phyloP scores from a whole-genome alignment of 2,888 invertebrate genomes.

The Maniola hyperantus region DNA sequence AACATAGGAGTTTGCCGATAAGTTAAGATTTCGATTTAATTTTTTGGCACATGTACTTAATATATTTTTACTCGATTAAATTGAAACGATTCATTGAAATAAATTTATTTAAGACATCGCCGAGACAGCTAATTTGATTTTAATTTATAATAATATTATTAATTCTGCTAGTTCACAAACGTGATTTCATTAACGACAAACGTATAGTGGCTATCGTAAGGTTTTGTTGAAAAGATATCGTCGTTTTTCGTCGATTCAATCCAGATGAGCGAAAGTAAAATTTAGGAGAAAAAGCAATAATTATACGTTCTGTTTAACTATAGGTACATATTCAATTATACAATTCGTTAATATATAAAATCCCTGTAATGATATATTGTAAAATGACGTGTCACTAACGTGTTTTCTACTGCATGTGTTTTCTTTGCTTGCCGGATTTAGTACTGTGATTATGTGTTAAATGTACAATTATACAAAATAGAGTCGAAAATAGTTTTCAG shows the following conservation, averaged over 20 bases:
- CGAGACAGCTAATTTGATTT: slow-evolving; percentile 42
- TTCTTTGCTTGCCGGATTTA: slow-evolving; percentile 46
- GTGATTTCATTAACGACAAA: slow-evolving; percentile 12
- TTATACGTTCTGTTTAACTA: slow-evolving; percentile 68
- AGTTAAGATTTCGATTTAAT: slow-evolving; percentile 42
- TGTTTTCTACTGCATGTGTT: slow-evolving; percentile 43
- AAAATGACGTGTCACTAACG: slow-evolving; percentile 71
- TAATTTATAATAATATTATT: slow-evolving; percentile 19
- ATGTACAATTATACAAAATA: slow-evolving; percentile 80
- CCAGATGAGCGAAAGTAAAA: slow-evolving; percentile 53
- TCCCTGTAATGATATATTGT: slow-evolving; percentile 83
- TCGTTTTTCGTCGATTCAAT: slow-evolving; percentile 36
- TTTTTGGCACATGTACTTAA: slow-evolving; percentile 74
- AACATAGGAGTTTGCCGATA: slow-evolving; percentile 40
- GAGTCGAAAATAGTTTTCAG: slow-evolving; percentile 80
- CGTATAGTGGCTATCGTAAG: slow-evolving; percentile 22
- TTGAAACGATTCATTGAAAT: slow-evolving; percentile 32
- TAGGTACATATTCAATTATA: slow-evolving; percentile 74
- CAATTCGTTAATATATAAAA: slow-evolving; percentile 80
- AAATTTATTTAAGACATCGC: slow-evolving; percentile 28
- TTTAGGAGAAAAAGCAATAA: slow-evolving; percentile 59
- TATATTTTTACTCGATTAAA: slow-evolving; percentile 38
- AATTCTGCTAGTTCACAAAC: slow-evolving; percentile 28
- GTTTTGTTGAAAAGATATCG: slow-evolving; percentile 31
- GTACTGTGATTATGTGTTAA: slow-evolving; percentile 60